Base-by-base conservation (phyloP, 2,888 invertebrate genomes). In the Melangyna quadrimaculata region DNA sequence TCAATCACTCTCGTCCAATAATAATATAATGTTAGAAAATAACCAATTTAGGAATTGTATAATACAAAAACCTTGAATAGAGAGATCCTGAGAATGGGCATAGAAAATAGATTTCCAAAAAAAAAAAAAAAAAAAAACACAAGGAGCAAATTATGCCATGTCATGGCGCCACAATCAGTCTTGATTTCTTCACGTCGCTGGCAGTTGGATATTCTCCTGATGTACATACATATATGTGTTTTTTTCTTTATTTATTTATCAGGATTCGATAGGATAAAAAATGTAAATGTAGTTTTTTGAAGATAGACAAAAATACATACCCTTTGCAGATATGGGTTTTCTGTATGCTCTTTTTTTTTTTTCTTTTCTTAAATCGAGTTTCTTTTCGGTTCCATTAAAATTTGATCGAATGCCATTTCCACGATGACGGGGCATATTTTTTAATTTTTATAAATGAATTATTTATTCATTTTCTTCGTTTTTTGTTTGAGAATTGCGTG, bases 81-180 rank as follows among this genome's bases (percentile, higher is more conserved):
- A n/a, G n/a, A n/a, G 77, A 72, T 80, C 84, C 80, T 86, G 61
- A 55, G 84, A 86, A 86, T 80, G 77, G 72, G 67, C 72, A 77
- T 67, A 69, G 12, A 27, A n/a, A 32, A 55, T 12, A 59, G 4
- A 48, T 35, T 61, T 19, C 10, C 12, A 14, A 29, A 40, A 40
- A 19, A 32, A 37, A 37, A 24, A 55, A 78, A 12, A 35, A 61
- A 70, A 53, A 53, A 35, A 32, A 43, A 35, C 19, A 32, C 72
- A 70, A 75, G 65, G 65, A 74, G n/a, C 55, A 57, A 71, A 75
- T 75, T 79, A 59, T 75, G 84, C 59, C 75, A 63, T 69, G 86
- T 86, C 86, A 86, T 81, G 86, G 86, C 86, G 86, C 86, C 86
- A 81, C 81, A 86, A 86, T 86, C 86, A 86, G 86, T 86, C 86